Base-by-base conservation (phyloP, 2,113 vertebrate genomes). In the Phylloscopus trochiloides region DNA sequence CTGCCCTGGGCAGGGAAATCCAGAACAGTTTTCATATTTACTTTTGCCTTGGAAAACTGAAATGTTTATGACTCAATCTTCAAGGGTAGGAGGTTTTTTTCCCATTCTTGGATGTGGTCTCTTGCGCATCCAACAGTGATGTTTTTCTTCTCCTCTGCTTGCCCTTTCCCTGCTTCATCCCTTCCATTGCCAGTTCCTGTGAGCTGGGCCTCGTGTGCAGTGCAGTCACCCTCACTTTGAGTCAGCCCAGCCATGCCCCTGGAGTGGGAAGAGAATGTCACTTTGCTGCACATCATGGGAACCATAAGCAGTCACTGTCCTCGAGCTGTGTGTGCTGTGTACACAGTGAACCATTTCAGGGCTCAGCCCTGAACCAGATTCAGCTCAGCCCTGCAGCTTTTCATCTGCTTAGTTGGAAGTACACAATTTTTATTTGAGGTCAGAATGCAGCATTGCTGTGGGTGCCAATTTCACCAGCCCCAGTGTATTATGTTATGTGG, bases 21-120 rank as follows among this genome's bases (percentile, higher is more conserved):
- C 14, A n/a, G 26, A 90, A 68, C 73, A 52, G 61, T 88, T 90
- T 86, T 80, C 14, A 8, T 90, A 17, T 52, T 95, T 88, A 42
- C 51, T 28, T 67, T 92, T 95, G 86, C 89, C 84, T 85, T 87
- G 84, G 91, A 92, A 94, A 87, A 87, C 40, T 66, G 51, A 79
- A 92, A 67, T 89, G 43, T 91, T 94, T 92, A 68, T 89, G 94
- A 89, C 52, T 94, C 65, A 74, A 25, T 94, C 31, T 45, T 71
- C 40, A 40, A 91, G 50, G 32, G 40, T 43, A 55, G 48, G 68
- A 83, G 14, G 9, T 34, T 51, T 51, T 74, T 88, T 94, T 89
- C 80, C 90, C 77, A 21, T 89, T 96, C 86, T 84, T 72, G 77
- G 57, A 52, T 65, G 48, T 68, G 73, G 76, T 31, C 31, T 72